A percentile compares a stretch with the other conserved stretches of the same genome.
phyloP scores from a whole-genome alignment of 92 coral and sea anemone genomes.

The Porites evermanni region DNA sequence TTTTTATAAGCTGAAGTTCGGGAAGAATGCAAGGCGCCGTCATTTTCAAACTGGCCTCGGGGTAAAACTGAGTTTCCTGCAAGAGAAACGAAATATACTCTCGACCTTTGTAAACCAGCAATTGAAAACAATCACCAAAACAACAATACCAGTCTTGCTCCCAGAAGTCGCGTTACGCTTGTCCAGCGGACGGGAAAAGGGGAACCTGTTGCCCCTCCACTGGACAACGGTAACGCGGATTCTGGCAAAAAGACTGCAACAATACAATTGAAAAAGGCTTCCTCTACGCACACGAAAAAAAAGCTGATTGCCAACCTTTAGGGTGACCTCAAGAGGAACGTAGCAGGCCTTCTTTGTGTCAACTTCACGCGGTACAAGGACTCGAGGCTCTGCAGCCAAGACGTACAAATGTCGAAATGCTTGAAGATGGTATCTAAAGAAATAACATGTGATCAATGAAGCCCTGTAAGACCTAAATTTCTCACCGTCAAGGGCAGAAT shows the following conservation, averaged over 20 bases:
- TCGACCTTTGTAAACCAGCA: neutral
- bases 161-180: too few relatives aligned
- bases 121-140: too few relatives aligned
- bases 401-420: constrained; percentile 97
- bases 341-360: constrained; percentile 86
- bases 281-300: neutral
- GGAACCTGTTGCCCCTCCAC: too few relatives aligned
- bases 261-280: too few relatives aligned
- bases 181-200: too few relatives aligned
- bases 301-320: constrained; percentile 65
- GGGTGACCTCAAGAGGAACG: constrained; percentile 88
- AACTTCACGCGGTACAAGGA: constrained; percentile 92
- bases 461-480: too few relatives aligned
- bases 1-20: constrained; percentile 82
- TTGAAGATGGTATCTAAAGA: constrained; percentile 91
- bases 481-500: too few relatives aligned
- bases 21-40: constrained; percentile 94
- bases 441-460: neutral
- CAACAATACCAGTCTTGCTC: too few relatives aligned
- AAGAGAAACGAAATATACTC: neutral
- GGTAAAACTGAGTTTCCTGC: constrained; percentile 77
- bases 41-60: constrained; percentile 77
- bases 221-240: too few relatives aligned
- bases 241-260: too few relatives aligned
- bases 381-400: constrained; percentile 97